Evolutionary conservation across 2,888 invertebrate species (phyloP), one percentile per base, ranked within the genome.

Genomic region (Leistus spinibarbis): DNA sequence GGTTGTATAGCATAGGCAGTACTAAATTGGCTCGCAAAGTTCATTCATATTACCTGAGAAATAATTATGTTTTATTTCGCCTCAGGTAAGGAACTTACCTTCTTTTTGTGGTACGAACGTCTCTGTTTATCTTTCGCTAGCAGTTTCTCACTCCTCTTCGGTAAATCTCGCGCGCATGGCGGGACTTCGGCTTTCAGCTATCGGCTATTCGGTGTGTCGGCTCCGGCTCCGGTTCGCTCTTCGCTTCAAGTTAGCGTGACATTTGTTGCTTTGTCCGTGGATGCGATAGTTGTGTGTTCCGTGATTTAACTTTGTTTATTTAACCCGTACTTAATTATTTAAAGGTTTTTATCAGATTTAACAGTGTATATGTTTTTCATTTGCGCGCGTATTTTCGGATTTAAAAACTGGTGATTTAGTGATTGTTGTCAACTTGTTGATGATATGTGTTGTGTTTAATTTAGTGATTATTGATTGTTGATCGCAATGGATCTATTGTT

Each of bases 1-100:
- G n/a, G n/a, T n/a, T 60, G 20, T 16, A 5, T 9, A 60, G 10
- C 60, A 60, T 4, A 22, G 4, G 5, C 17, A 60, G 20, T 16
- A 16, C 1, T 64, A 23, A 20, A 64, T 23, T 27, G 64, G 23
- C 13, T n/a, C 2, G 13, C 23, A 24, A 16, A 23, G 16, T 66
- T 24, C 72, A 72, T 72, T 72, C 72, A 72, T 72, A 72, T 72
- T 60, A 72, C 72, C 72, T 72, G 71, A 40, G 40, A 63, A 62
- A 72, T 72, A 72, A 72, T 72, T 72, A 66, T 66, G 56, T 72
- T 72, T 71, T 64, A 71, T 40, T 23, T 64, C 54, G 22, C 24
- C 64, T 62, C 71, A 13, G 71, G 64, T 53, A 20, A 72, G 19
- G 40, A 40, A 40, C 40, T 40, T 40, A 40, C 40, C 40, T 40